Base-by-base conservation (phyloP, 35 echinoderm and acorn worm genomes). In the Eucidaris tribuloides region DNA sequence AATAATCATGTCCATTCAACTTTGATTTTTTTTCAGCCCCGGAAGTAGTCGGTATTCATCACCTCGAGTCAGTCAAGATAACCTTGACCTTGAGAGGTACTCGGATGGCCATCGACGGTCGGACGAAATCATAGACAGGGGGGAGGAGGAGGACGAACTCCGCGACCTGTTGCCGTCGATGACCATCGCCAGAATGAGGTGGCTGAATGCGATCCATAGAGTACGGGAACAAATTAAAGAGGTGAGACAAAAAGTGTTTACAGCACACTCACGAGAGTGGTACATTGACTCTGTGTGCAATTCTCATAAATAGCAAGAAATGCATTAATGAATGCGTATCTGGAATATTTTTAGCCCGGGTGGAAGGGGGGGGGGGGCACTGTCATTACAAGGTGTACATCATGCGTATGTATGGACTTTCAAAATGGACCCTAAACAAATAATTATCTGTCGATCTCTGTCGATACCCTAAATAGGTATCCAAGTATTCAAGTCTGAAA, bases 1-100 rank as follows among this genome's bases (percentile, higher is more conserved):
- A n/a, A n/a, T n/a, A n/a, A n/a, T n/a, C n/a, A n/a, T n/a, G n/a
- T n/a, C n/a, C n/a, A n/a, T n/a, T n/a, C n/a, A n/a, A n/a, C n/a
- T 14, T 38, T 79, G 4, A 31, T 57, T 84, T 34, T 6, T 61
- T 33, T 49, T 27, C 63, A 97, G 94, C 68, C 85, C 89, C 29
- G 76, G 70, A 39, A 97, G 94, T 81, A 97, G 89, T 81, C 88
- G 87, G 41, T 85, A 83, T 36, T 97, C 94, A 20, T 97, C 94
- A 0, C 94, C 94, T 36, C 76, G 88, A n/a, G 79, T 89, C 50
- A 91, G 93, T 50, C 62, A 88, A 48, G 46, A 34, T 40, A 81
- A 54, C 58, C 48, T 64, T 1, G 59, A 62, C 57, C 60, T 83
- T 1, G 57, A 83, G 23, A 6, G 35, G 18, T 43, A 65, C 14